These are phyloP conservation scores for Eclectus roratus DNA, from an alignment of 2,113 vertebrate species.

Conservation along the genomic window DNA sequence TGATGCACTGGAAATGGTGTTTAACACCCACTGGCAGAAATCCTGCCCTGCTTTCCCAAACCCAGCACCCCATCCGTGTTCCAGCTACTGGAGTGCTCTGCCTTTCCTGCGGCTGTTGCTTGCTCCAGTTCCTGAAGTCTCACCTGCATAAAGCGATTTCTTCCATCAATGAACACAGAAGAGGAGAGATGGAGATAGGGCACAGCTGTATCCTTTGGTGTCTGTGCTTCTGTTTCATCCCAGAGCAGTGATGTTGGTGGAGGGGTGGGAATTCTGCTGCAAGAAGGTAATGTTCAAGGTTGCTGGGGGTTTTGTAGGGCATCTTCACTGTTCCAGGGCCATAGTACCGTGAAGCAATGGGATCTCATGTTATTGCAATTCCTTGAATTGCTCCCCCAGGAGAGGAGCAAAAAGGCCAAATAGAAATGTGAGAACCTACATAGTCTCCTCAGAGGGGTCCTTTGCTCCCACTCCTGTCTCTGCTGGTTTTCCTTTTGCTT, in stretches of 20 bases:
- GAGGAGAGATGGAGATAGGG: background rate
- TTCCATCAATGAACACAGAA: background rate
- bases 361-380: background rate
- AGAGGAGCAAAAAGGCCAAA: background rate
- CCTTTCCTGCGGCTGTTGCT: accelerated
- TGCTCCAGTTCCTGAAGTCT: background rate
- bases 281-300: background rate
- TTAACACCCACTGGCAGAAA: background rate
- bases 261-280: background rate
- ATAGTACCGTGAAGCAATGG: background rate
- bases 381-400: background rate
- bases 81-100: background rate
- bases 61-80: background rate
- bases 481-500: background rate
- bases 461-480: background rate
- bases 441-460: background rate
- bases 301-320: background rate
- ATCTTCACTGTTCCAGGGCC: background rate
- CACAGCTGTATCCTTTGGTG: background rate
- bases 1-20: background rate
- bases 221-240: background rate
- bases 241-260: background rate
- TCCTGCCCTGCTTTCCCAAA: background rate
- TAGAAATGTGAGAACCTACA: background rate
- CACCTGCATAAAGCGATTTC: conserved; percentile 9